Evolutionary conservation across 2,888 invertebrate species (phyloP).

Genomic region (Apantesis nais): DNA sequence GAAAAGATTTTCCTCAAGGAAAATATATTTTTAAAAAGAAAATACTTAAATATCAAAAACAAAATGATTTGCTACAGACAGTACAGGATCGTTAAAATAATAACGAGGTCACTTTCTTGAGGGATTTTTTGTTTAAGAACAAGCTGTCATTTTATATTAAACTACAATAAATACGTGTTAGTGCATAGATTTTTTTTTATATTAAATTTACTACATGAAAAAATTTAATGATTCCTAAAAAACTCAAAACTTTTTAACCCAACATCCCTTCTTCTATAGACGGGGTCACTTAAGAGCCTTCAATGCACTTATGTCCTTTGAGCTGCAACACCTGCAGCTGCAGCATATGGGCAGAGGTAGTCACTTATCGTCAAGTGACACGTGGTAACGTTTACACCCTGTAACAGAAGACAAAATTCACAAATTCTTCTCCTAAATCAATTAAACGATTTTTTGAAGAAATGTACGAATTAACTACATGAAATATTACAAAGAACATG

Average conservation of each 20-base stretch:
- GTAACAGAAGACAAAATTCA: background rate
- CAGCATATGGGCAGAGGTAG: background rate
- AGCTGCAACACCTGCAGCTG: background rate
- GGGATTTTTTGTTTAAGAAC: background rate
- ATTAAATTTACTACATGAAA: no score
- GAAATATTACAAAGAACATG: background rate
- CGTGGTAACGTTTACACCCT: background rate
- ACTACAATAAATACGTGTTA: background rate
- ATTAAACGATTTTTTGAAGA: background rate
- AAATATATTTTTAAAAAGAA: background rate
- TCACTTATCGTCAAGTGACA: background rate
- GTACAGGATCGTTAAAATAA: background rate
- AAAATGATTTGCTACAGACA: background rate
- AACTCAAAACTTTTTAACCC: no score
- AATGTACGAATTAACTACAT: no score
- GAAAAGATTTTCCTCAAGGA: background rate
- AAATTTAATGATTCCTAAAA: no score
- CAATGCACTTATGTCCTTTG: background rate
- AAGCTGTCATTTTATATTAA: background rate
- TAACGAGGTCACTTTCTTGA: background rate
- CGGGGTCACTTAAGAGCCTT: no score
- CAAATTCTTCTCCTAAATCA: background rate
- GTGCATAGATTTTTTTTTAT: no score
- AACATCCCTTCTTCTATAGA: no score
- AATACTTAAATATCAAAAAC: background rate